phyloP scores from a whole-genome alignment of 2,888 invertebrate species.

The Drymonia ruficornis region DNA sequence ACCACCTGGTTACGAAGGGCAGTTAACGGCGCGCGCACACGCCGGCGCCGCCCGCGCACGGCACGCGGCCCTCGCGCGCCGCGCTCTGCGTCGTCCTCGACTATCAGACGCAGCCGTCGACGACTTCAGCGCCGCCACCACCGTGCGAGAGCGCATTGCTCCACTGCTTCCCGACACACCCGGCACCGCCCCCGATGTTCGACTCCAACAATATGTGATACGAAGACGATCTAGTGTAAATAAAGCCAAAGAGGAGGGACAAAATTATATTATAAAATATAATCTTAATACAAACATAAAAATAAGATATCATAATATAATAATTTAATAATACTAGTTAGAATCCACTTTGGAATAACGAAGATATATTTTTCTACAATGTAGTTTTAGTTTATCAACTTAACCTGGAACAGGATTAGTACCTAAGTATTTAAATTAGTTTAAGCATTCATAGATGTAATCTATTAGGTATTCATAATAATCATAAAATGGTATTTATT shows the following conservation, averaged over 20 bases:
- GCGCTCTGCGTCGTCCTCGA: conserved; percentile 40
- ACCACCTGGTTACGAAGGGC: conserved; percentile 60
- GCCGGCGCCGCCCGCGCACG: conserved; percentile 40
- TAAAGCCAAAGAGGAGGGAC: conserved; percentile 45
- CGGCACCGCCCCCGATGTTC: conserved; percentile 48
- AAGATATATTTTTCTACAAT: conserved; percentile 61
- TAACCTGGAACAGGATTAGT: conserved; percentile 47
- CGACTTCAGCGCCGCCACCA: conserved; percentile 34
- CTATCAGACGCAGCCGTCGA: conserved; percentile 37
- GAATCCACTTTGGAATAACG: conserved; percentile 21
- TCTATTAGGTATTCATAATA: background rate
- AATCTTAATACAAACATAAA: background rate
- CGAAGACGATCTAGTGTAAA: conserved; percentile 74
- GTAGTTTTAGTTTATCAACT: conserved; percentile 42
- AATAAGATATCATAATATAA: background rate
- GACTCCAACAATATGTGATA: conserved; percentile 72
- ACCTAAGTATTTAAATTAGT: conserved; percentile 2
- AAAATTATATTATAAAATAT: conserved; percentile 10
- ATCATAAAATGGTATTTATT: too few species aligned
- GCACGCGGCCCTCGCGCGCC: conserved; percentile 24
- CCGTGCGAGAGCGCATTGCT: conserved; percentile 46
- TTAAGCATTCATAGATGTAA: background rate
- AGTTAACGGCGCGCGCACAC: conserved; percentile 67
- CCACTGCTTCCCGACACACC: conserved; percentile 50
- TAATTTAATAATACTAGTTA: conserved; percentile 19